These are phyloP conservation scores for Nanger granti DNA, from an alignment of 2,113 vertebrate genomes.

Conservation along the genomic window DNA sequence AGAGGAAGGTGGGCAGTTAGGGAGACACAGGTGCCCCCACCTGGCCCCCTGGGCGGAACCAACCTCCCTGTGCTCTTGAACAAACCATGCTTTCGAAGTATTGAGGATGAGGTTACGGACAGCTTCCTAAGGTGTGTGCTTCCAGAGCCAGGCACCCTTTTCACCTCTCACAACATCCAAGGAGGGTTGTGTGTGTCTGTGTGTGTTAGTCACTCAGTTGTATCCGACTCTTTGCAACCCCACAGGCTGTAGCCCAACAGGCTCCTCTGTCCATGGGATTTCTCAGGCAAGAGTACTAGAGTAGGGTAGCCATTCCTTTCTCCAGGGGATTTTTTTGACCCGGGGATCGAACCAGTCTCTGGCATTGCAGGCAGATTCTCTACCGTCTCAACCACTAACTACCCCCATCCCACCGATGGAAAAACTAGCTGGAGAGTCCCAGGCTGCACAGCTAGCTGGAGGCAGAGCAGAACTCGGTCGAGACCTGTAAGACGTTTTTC, in stretches of 20 bases:
- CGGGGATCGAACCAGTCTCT: neutral
- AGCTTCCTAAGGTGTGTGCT: neutral
- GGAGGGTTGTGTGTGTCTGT: neutral
- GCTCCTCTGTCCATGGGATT: neutral
- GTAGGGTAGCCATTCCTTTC: neutral
- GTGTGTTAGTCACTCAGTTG: neutral
- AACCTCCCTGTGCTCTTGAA: neutral
- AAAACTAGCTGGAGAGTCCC: neutral
- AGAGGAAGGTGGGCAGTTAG: neutral
- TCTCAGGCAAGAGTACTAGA: neutral
- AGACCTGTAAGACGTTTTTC: neutral
- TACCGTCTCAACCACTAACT: neutral
- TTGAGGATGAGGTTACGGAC: fast-evolving
- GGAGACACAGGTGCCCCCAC: no score
- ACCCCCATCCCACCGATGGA: neutral
- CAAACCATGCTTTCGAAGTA: neutral
- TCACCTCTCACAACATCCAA: neutral
- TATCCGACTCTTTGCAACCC: neutral
- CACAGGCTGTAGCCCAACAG: neutral
- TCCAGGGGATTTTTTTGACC: neutral
- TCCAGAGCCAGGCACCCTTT: neutral
- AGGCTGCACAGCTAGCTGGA: neutral
- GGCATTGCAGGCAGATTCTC: neutral
- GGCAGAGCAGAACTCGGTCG: neutral
- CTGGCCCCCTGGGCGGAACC: neutral